Evolutionary conservation across 2,888 invertebrate species (phyloP).

Genomic region (Ceraclea dissimilis): DNA sequence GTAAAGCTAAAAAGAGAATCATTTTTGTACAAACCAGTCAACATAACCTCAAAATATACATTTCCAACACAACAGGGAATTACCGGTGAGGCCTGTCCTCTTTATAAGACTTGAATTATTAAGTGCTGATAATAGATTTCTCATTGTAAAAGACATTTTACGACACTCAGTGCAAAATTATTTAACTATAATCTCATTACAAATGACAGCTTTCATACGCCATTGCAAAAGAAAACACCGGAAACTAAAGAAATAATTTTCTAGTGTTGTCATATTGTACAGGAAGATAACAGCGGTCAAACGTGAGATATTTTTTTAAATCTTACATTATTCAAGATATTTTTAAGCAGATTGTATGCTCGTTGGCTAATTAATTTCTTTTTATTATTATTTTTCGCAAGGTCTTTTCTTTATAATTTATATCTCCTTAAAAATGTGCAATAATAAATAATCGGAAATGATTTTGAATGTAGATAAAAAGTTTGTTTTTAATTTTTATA

Average conservation of each 20-base stretch:
- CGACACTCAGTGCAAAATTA: neutral
- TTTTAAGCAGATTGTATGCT: too few relatives aligned
- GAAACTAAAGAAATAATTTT: too few relatives aligned
- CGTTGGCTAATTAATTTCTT: too few relatives aligned
- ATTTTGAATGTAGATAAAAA: neutral
- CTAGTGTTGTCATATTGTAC: too few relatives aligned
- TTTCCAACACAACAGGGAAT: neutral
- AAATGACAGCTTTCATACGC: neutral
- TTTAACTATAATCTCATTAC: neutral
- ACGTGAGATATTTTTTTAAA: neutral
- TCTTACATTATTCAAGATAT: too few relatives aligned
- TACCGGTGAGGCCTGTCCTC: neutral
- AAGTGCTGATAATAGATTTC: neutral
- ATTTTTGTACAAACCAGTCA: too few relatives aligned
- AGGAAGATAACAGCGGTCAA: too few relatives aligned
- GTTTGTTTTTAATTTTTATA: constrained; percentile 3
- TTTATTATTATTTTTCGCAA: too few relatives aligned
- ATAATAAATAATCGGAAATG: constrained; percentile 3
- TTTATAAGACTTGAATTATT: neutral
- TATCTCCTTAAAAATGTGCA: too few relatives aligned
- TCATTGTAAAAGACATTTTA: neutral
- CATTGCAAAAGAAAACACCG: neutral
- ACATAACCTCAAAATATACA: constrained; percentile 18
- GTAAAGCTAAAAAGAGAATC: constrained; percentile 8
- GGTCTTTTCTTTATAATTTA: too few relatives aligned